Percentiles rank a stretch among this genome's conserved stretches.
Conservation (phyloP, 2,113 vertebrate genomes). For the Crotalus tigris region DNA sequence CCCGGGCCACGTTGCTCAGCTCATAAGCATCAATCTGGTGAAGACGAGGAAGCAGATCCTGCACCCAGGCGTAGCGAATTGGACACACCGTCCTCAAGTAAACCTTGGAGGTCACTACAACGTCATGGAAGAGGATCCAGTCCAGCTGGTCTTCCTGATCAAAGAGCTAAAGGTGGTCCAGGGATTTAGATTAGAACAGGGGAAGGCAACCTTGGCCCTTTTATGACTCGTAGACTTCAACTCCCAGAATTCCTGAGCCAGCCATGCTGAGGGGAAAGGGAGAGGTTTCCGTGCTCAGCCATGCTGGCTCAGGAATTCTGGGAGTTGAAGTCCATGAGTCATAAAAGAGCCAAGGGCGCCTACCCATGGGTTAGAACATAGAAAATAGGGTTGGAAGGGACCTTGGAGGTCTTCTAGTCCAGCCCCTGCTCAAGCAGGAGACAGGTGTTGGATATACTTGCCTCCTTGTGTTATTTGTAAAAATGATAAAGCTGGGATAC, state of each 20-base stretch:
- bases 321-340: too few relatives aligned
- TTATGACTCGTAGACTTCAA: too few relatives aligned
- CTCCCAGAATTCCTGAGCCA: too few relatives aligned
- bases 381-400: background rate
- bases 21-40: slow-evolving; percentile 90
- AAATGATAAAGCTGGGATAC: too few relatives aligned
- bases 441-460: too few relatives aligned
- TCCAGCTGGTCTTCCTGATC: slow-evolving; percentile 84
- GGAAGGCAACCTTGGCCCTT: too few relatives aligned
- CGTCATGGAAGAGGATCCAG: slow-evolving; percentile 96
- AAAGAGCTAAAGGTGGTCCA: slow-evolving; percentile 73
- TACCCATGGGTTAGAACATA: background rate
- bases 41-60: slow-evolving; percentile 89
- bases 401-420: background rate
- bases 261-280: too few relatives aligned
- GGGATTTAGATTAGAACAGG: background rate
- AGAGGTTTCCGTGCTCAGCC: too few relatives aligned
- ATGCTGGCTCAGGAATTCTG: too few relatives aligned
- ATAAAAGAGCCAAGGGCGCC: too few relatives aligned
- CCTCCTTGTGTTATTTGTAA: too few relatives aligned
- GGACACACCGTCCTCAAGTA: slow-evolving; percentile 91
- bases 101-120: slow-evolving; percentile 88
- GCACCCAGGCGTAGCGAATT: slow-evolving; percentile 92
- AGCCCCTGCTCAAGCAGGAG: background rate
- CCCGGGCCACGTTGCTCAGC: slow-evolving; percentile 88